Base-by-base conservation (phyloP, 2,888 invertebrate genomes). In the Gastracanthus pulcherrimus region DNA sequence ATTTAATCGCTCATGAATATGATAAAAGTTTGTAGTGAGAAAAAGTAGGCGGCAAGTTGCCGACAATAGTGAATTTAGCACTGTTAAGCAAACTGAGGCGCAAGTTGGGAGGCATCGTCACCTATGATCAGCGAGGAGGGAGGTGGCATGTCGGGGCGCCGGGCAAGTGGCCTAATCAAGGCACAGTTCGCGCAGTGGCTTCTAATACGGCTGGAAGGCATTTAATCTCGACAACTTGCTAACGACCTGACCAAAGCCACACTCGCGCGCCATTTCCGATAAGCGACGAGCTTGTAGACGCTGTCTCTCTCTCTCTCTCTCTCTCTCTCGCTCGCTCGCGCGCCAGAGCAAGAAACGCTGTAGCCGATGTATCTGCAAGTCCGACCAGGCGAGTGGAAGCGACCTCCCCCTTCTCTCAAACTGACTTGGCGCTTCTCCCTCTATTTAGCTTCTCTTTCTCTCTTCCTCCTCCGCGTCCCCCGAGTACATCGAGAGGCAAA, bases 201-300 rank as follows among this genome's bases (percentile, higher is more conserved):
- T 89, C 90, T 90, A 89, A 91, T 90, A 89, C 88, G 88, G 87
- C 88, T 88, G 86, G 87, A 87, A 89, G 89, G 89, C 90, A 90
- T 91, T 91, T 90, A 91, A 90, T 90, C 90, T 90, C 88, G 89
- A 90, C 89, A 89, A 91, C 89, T 90, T 88, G 90, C 90, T 91
- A 91, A 91, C 90, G 91, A 91, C 91, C 89, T 90, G 91, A 89
- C 91, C 89, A 89, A 90, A 82, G 89, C 88, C 87, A 82, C 84
- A 64, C 77, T 80, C 69, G 76, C 80, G 76, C 83, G 51, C 89
- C 90, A 88, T 90, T 89, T 87, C 89, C 90, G 91, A 91, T 90
- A 90, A 90, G 90, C 88, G 88, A 87, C 86, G 86, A 87, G 86
- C 58, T 64, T 19, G 41, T 11, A 41, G 23, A 11, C 66, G 51